Percentiles rank a stretch among this genome's conserved stretches.
Conservation (phyloP, 1,140 invertebrate species). For the Aphaenogaster rudis region DNA sequence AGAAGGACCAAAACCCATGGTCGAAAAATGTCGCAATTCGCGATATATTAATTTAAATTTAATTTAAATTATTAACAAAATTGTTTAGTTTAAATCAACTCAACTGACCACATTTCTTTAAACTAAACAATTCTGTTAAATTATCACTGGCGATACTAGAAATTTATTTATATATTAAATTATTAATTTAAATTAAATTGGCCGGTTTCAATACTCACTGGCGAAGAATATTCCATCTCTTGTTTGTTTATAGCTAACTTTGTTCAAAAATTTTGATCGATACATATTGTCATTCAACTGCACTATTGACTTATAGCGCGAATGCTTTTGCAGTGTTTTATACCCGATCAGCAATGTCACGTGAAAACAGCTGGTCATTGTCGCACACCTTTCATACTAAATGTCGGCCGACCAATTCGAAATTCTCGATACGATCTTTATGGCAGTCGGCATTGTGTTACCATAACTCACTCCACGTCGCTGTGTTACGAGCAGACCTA, state of each 20-base stretch:
- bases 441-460: constrained; percentile 36
- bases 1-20: too few species aligned
- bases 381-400: constrained; percentile 26
- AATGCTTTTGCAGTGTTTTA: constrained; percentile 11
- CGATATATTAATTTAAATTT: too few species aligned
- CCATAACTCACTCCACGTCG: constrained; percentile 54
- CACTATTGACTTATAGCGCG: neutral
- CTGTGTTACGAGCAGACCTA: neutral
- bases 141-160: too few species aligned
- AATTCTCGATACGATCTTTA: constrained; percentile 67
- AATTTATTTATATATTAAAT: too few species aligned
- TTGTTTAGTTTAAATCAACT: too few species aligned
- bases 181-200: too few species aligned
- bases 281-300: neutral
- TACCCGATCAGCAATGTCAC: constrained; percentile 15
- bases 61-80: too few species aligned
- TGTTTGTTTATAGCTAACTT: neutral
- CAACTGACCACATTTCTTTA: too few species aligned
- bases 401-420: constrained; percentile 31
- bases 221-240: too few species aligned
- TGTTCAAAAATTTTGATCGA: neutral
- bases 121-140: too few species aligned
- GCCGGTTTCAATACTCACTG: too few species aligned
- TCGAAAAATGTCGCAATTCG: too few species aligned
- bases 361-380: constrained; percentile 41